Percentiles rank a stretch among this genome's conserved stretches.
Evolutionary conservation across 2,888 invertebrate species (phyloP).

Genomic region (Drosophila stalkeri): DNA sequence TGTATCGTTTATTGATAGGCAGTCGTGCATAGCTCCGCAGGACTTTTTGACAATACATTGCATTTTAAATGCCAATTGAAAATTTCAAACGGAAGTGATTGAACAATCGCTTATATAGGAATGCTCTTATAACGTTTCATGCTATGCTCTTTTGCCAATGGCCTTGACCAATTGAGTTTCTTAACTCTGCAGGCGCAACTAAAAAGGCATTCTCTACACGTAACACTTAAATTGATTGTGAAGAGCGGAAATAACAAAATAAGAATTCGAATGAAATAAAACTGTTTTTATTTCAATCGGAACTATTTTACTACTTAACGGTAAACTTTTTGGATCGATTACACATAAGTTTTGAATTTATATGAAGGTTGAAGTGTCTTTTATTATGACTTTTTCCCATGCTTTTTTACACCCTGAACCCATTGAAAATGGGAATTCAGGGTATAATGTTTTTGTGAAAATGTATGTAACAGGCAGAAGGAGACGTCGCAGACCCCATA

Average conservation of each 20-base stretch:
- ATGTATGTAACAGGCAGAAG: too few species aligned
- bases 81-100: conserved; percentile 50
- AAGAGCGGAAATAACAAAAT: neutral
- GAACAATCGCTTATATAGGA: conserved; percentile 28
- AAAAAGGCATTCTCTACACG: neutral
- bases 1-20: conserved; percentile 62
- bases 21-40: conserved; percentile 76
- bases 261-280: neutral
- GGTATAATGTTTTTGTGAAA: too few species aligned
- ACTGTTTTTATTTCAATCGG: neutral
- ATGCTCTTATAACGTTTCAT: conserved; percentile 46
- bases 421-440: too few species aligned
- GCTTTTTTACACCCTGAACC: too few species aligned
- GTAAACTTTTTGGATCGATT: too few species aligned
- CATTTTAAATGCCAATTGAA: conserved; percentile 77
- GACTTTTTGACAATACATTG: conserved; percentile 54
- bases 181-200: conserved; percentile 15
- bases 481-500: too few species aligned
- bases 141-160: conserved; percentile 28
- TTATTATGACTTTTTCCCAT: too few species aligned
- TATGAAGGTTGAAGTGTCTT: too few species aligned
- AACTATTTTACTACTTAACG: too few species aligned
- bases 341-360: too few species aligned
- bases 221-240: neutral
- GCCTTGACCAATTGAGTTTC: conserved; percentile 47